Evolutionary conservation across 1,140 invertebrate species (phyloP), one percentile per base, ranked within the genome.

Genomic region (Diplogasteroides magnus): DNA sequence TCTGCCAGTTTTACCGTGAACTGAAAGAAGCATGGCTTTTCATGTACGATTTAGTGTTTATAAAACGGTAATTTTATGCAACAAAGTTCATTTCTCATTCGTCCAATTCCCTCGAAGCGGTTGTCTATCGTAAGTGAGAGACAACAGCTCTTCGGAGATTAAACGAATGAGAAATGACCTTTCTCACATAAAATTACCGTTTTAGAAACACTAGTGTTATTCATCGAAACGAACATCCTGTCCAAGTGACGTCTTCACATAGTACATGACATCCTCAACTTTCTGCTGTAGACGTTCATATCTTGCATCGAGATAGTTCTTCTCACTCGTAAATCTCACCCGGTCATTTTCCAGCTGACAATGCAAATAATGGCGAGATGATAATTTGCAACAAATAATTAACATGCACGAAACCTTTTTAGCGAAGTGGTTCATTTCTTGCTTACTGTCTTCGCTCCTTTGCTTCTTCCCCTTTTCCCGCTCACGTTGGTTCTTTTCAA

Each of bases 241-340:
- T 23, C 55, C 59, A 31, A 59, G 60, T 28, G 55, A 57, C 32
- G 67, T 15, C 31, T 57, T 65, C 29, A 71, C 23, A 2, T 31
- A 48, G 2, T 61, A 27, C 19, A 67, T 72, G 58, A 65, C n/a
- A 19, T 63, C 60, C 3, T 67, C 64, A 28, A 61, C 15, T 65
- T 69, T 66, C 31, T 69, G 6, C 31, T 55, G 31, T 31, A 61
- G 32, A 15, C 61, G 6, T 48, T 48, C 37, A 19, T 48, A 48
- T 11, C 19, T 48, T 19, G 6, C 37, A 48, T 19, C 19, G 6
- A 48, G 19, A 6, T 11, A 11, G 6, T 48, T 48, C 37, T 48
- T 48, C 37, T 48, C 37, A 6, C 19, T 19, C 19, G 6, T 19
- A 19, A 48, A 19, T 11, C 6, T 11, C 19, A 11, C 6, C 6